phyloP scores from a whole-genome alignment of 1,140 invertebrate genomes.

The Micrasema minimum region DNA sequence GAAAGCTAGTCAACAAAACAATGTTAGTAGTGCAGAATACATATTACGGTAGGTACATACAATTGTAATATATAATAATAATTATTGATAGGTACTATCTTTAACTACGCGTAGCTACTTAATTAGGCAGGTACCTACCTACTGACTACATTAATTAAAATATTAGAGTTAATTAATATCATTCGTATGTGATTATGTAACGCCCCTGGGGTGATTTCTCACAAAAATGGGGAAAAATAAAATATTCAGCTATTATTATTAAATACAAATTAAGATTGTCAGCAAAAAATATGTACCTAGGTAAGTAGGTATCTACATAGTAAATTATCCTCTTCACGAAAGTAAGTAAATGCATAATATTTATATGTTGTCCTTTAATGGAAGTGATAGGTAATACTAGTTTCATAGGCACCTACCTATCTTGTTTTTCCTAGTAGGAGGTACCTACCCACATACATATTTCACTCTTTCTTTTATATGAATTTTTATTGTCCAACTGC shows the following conservation, averaged over 20 bases:
- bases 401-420: slow-evolving; percentile 12
- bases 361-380: no score
- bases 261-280: no score
- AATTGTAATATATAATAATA: background rate
- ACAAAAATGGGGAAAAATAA: no score
- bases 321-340: background rate
- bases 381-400: no score
- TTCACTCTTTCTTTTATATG: slow-evolving; percentile 31
- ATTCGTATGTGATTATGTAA: no score
- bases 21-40: background rate
- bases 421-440: background rate
- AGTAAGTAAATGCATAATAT: background rate
- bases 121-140: no score
- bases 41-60: background rate
- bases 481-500: slow-evolving; percentile 43
- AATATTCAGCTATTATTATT: no score
- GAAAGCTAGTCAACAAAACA: background rate
- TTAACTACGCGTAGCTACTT: no score
- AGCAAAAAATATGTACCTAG: background rate
- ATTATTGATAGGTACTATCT: no score
- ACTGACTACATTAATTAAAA: no score
- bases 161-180: no score
- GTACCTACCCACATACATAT: slow-evolving; percentile 19
- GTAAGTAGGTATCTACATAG: background rate
- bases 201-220: no score